Base-by-base conservation (phyloP, 1,140 invertebrate genomes). In the Dysdera silvatica region DNA sequence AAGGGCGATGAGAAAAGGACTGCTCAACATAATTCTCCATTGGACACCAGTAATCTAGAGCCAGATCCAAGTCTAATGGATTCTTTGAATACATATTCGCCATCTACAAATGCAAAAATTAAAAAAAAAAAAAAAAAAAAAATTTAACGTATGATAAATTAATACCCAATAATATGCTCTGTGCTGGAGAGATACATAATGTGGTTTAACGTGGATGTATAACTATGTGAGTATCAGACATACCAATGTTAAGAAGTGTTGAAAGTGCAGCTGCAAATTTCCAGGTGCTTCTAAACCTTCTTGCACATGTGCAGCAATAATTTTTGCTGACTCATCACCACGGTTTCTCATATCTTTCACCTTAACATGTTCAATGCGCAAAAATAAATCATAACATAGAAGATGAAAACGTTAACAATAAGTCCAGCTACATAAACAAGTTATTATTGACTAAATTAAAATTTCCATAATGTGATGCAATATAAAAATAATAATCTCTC, bases 241-340 rank as follows among this genome's bases (percentile, higher is more conserved):
- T 69, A 79, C 75, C 67, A 86, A 82, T 12, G 86, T 75, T 71
- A 96, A 78, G 7, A 96, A 76, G 60, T 88, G 83, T 75, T 94
- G 88, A 72, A 95, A 94, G 72, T 91, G 87, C 66, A 84, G 80
- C 58, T 87, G 84, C 16, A 89, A 71, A 73, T 83, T 84, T 12
- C 80, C 73, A 2, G 89, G 89, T 8, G 88, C 84, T 53, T 89
- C 85, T 28, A 94, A 76, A 2, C 89, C 90, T 75, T 94, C 88
- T 65, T 80, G 72, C 43, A 75, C 68, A 71, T 91, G 91, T 58
- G 86, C 84, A 63, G 88, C 82, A 41, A 88, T 83, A 20, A 90
- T 86, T 63, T 89, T 81, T 20, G 90, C 88, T 1, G 87, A 84
- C 76, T 97, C 93, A 74, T 96, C 92, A 0, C 91, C 91, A 67